Evolutionary conservation across 2,113 vertebrate genomes (phyloP), one percentile per base, ranked within the genome.

Genomic region (Glaucomys volans): DNA sequence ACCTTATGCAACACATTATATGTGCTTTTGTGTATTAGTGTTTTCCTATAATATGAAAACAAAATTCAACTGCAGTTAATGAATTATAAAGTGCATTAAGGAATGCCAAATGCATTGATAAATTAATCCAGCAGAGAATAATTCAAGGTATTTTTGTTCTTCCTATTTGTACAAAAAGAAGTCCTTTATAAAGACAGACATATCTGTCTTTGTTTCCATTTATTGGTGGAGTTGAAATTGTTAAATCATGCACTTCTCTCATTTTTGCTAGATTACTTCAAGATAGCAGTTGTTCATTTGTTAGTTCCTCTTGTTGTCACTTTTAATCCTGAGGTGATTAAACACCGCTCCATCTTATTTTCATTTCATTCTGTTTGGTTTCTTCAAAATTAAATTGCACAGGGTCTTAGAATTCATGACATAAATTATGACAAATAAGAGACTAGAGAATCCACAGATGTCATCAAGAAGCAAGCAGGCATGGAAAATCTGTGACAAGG

Each of bases 301-400:
- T 37, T 47, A 59, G 57, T 86, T 77, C 12, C 24, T 90, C 52
- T 54, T 57, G 1, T 42, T 93, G 40, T 90, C 28, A 76, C 9
- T 44, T 47, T 71, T 94, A 90, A 87, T 80, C n/a, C n/a, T 47
- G 28, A 74, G 12, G 16, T 69, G 28, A 87, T 84, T 71, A 92
- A 87, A 74, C 47, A 71, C 75, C 44, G n/a, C 44, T 81, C 71
- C 30, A 59, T 85, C 18, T 77, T 71, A 75, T 85, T 93, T 95
- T 82, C 1, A 69, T 82, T 95, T 91, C 32, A 79, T 52, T 32
- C 17, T 75, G 18, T 75, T 92, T 67, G 69, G 64, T 77, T 59
- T 8, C 24, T 79, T 90, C n/a, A 52, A 75, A 97, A 80, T 92
- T 81, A 87, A 85, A 69, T 86, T 96, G 57, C 24, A 90, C 17